These are phyloP conservation scores for Salpingus planirostris DNA, from an alignment of 2,888 invertebrate species.

Conservation along the genomic window DNA sequence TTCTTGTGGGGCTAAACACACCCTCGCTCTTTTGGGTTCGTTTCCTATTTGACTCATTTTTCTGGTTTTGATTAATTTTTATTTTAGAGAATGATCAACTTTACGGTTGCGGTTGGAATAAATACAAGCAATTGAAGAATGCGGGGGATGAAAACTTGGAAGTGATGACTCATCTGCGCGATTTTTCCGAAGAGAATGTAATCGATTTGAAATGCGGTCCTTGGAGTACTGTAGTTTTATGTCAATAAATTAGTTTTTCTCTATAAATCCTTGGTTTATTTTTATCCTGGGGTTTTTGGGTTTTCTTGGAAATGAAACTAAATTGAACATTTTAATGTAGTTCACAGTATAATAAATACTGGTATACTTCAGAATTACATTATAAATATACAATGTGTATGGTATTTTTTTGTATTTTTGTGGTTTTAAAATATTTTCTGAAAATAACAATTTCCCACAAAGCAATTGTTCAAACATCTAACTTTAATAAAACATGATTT, in stretches of 20 bases:
- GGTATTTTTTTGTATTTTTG: constrained; percentile 43
- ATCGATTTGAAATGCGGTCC: constrained; percentile 40
- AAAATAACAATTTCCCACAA: constrained; percentile 49
- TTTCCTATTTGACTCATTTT: not conserved
- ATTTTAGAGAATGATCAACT: constrained; percentile 53
- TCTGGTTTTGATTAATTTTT: constrained; percentile 3
- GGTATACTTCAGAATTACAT: constrained; percentile 49
- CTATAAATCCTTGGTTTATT: not conserved
- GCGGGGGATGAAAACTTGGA: constrained; percentile 31
- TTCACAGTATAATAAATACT: constrained; percentile 49
- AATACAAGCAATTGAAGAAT: constrained; percentile 68
- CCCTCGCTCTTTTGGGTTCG: constrained; percentile 55
- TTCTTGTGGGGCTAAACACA: constrained; percentile 70
- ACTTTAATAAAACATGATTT: constrained; percentile 42
- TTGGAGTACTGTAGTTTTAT: constrained; percentile 41
- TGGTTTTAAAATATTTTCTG: constrained; percentile 46
- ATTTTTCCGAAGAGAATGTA: constrained; percentile 23
- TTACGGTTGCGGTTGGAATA: constrained; percentile 74
- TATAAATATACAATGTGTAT: constrained; percentile 49
- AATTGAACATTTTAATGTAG: constrained; percentile 37
- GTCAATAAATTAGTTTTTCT: constrained; percentile 12
- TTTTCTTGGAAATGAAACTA: not conserved
- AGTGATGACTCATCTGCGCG: constrained; percentile 25
- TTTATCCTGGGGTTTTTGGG: not conserved
- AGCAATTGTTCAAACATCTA: constrained; percentile 46